These are phyloP conservation scores for Acanthurus leucopareius DNA, from an alignment of 2,797 vertebrate genomes.

Conservation along the genomic window DNA sequence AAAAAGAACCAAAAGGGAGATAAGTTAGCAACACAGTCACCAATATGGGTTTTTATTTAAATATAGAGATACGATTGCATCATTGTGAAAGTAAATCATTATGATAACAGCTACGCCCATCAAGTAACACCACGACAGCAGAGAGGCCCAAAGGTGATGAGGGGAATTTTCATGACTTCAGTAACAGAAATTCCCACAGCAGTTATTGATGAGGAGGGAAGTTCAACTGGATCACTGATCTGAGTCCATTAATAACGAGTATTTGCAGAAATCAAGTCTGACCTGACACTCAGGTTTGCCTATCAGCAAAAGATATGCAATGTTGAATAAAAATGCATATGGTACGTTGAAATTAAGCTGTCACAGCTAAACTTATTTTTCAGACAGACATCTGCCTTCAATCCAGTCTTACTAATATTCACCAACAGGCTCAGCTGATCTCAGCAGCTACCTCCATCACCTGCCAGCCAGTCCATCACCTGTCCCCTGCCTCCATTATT, in stretches of 20 bases:
- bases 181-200: not conserved
- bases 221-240: not conserved
- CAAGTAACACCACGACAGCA: not conserved
- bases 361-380: not conserved
- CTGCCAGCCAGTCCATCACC: too few species aligned
- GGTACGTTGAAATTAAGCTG: not conserved
- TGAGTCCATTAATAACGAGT: too few species aligned
- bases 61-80: not conserved
- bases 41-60: conserved; percentile 8
- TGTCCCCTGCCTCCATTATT: too few species aligned
- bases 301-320: not conserved
- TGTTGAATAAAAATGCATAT: not conserved
- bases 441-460: too few species aligned
- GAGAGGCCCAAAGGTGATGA: not conserved
- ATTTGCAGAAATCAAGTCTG: not conserved
- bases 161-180: not conserved
- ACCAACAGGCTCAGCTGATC: too few species aligned
- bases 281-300: not conserved
- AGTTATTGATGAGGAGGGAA: not conserved
- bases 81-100: not conserved
- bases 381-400: too few species aligned
- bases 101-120: not conserved
- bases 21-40: not conserved
- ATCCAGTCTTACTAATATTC: too few species aligned
- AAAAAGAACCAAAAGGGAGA: not conserved